Evolutionary conservation across 2,888 invertebrate genomes (phyloP).

Genomic region (Apamea crenata): DNA sequence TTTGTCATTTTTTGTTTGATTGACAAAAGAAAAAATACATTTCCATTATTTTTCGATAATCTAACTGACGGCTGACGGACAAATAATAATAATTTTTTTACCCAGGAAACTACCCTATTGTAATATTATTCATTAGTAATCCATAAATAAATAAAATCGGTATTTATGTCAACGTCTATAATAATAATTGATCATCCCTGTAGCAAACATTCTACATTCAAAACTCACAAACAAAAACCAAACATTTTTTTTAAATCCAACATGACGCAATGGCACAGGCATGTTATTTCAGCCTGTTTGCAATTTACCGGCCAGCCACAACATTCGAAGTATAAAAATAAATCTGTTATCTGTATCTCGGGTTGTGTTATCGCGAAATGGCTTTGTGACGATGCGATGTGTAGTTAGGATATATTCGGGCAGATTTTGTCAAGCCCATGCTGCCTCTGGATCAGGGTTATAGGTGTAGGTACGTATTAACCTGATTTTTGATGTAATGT

Average conservation of each 20-base stretch:
- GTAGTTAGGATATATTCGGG: neutral
- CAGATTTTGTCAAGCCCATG: neutral
- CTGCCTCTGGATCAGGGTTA: neutral
- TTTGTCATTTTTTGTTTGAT: no score
- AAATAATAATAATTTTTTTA: no score
- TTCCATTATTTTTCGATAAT: no score
- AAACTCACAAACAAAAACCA: conserved; percentile 28
- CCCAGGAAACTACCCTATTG: no score
- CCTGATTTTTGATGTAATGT: neutral
- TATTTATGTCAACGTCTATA: neutral
- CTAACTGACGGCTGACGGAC: no score
- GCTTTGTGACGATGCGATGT: conserved; percentile 29
- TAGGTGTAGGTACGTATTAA: neutral
- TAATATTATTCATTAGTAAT: no score
- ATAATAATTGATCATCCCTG: neutral
- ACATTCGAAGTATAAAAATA: conserved; percentile 41
- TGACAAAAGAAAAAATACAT: no score
- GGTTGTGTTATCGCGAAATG: conserved; percentile 16
- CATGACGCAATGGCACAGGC: conserved; percentile 1
- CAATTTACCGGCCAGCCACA: conserved; percentile 64
- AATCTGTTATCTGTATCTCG: conserved; percentile 27
- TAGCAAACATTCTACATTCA: neutral
- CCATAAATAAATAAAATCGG: neutral
- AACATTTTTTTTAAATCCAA: conserved; percentile 11
- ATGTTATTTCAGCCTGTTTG: conserved; percentile 57